A percentile compares a stretch with the other conserved stretches of the same genome.
Evolutionary conservation across 2,888 invertebrate genomes (phyloP).

Genomic region (Adelphocoris suturalis): DNA sequence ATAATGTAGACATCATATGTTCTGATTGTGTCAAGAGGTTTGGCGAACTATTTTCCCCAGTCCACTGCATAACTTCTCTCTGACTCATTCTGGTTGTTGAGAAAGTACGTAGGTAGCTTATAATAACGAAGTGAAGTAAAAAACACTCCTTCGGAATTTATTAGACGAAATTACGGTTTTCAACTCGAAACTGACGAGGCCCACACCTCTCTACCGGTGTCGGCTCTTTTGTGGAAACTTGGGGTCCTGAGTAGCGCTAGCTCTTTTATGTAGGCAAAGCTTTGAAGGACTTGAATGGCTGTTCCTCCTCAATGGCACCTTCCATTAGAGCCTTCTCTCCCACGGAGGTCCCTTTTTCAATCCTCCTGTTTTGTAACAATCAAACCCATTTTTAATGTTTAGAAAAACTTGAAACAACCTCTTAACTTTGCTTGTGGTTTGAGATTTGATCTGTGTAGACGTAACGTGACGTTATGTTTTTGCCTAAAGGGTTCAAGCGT

Average conservation of each 20-base stretch:
- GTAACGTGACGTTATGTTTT: too few species aligned
- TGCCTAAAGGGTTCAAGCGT: too few species aligned
- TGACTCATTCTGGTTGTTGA: too few species aligned
- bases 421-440: background rate
- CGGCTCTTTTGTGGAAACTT: slow-evolving; percentile 21
- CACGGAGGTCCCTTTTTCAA: background rate
- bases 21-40: too few species aligned
- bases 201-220: background rate
- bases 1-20: too few species aligned
- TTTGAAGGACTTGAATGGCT: slow-evolving; percentile 10
- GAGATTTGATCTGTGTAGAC: too few species aligned
- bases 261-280: slow-evolving; percentile 24
- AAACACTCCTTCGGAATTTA: background rate
- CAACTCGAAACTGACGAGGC: background rate
- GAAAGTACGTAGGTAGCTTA: too few species aligned
- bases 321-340: slow-evolving; percentile 6
- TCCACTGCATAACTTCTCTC: too few species aligned
- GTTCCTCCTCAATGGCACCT: slow-evolving; percentile 11
- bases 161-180: slow-evolving; percentile 27
- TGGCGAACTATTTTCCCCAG: too few species aligned
- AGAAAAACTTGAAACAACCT: background rate
- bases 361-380: slow-evolving; percentile 27
- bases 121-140: background rate
- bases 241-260: background rate
- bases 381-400: slow-evolving; percentile 28